Percentiles rank a stretch among this genome's conserved stretches.
phyloP scores from a whole-genome alignment of 2,113 vertebrate species.

The Chauna torquata region DNA sequence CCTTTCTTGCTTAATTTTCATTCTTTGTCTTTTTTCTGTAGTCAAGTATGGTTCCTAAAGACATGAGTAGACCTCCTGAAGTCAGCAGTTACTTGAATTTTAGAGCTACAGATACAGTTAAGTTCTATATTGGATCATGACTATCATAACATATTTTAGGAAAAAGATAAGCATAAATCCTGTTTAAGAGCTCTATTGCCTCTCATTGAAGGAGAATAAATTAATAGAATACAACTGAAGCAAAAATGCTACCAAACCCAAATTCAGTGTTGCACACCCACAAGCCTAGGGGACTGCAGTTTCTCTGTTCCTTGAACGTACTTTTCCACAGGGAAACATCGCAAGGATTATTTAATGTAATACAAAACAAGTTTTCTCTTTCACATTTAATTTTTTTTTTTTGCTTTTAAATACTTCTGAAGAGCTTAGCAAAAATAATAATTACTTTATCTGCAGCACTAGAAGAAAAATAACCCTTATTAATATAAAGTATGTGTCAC shows the following conservation, averaged over 20 bases:
- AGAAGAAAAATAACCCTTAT: slow-evolving; percentile 35
- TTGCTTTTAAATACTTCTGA: neutral
- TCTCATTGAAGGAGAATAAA: neutral
- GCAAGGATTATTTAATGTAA: neutral
- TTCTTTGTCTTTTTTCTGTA: neutral
- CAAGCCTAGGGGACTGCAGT: neutral
- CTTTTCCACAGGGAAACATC: neutral
- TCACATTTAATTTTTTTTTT: neutral
- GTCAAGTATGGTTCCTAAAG: neutral
- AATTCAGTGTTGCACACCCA: neutral
- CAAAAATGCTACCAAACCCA: neutral
- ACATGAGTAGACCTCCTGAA: neutral
- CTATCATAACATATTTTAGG: neutral
- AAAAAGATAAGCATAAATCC: neutral
- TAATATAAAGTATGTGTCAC: neutral
- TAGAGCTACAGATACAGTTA: neutral
- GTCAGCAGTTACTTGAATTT: neutral
- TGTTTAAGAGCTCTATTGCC: neutral
- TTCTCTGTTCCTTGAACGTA: neutral
- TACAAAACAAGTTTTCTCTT: neutral
- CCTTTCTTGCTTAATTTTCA: neutral
- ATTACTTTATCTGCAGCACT: neutral
- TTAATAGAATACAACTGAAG: neutral
- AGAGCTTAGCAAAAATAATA: neutral
- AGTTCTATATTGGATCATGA: neutral